Evolutionary conservation across 2,113 vertebrate species (phyloP), one percentile per base, ranked within the genome.

Genomic region (Vombatus ursinus): DNA sequence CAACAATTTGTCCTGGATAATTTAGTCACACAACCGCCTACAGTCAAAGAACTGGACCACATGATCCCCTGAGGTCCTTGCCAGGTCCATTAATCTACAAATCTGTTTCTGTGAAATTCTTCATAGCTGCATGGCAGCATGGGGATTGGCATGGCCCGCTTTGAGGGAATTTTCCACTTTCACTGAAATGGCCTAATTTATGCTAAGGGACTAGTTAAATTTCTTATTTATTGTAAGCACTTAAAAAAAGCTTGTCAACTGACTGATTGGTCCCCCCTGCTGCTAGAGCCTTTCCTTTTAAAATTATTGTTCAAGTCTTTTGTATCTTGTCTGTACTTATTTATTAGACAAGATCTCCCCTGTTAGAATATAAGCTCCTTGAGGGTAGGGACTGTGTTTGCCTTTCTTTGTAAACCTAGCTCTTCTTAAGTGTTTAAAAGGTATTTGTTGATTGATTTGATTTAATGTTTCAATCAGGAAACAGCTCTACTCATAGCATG

Each of bases 121-220:
- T 3, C 7, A 53, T 11, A 90, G 22, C 51, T 48, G 0, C 24
- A 91, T 84, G 48, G 8, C 11, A 93, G 90, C 49, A 90, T 51
- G 28, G 37, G 4, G 10, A 93, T 52, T 57, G 51, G 11, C 53
- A 26, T 93, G 3, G 44, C 84, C 50, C 3, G 23, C 61, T 90
- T 89, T 7, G 2, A 51, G 92, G 84, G 0, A 37, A 51, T 92
- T 48, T 47, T 25, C 22, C 24, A 54, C 19, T 96, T 47, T 94
- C 16, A 54, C 61, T 53, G 50, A 92, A 90, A 92, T 90, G 95
- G 54, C 19, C 50, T 96, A 19, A 93, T 91, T 90, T 2, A 53
- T 51, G 77, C 3, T 0, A 22, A 90, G 2, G 53, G 3, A 28
- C 49, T 93, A 31, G 25, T 44, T 91, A 53, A 94, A 91, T 89